These are phyloP conservation scores for Drosophila niveifrons DNA, from an alignment of 2,888 invertebrate genomes.

Conservation along the genomic window DNA sequence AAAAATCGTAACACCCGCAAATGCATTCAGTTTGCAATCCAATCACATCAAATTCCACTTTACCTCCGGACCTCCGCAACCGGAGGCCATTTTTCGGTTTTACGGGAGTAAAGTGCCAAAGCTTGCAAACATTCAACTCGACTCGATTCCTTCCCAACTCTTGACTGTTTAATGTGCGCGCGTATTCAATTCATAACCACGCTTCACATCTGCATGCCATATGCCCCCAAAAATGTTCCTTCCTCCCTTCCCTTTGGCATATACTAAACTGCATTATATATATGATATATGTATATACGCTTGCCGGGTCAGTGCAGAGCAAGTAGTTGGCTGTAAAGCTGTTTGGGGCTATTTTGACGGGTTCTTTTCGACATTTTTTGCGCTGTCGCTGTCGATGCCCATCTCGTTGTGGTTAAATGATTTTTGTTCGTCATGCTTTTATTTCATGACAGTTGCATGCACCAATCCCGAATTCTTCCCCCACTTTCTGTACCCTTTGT, in stretches of 20 bases:
- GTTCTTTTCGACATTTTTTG: constrained; percentile 1
- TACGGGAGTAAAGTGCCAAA: constrained; percentile 1
- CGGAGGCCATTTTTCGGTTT: constrained; percentile 22
- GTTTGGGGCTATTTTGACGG: constrained; percentile 38
- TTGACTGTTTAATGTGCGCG: constrained; percentile 68
- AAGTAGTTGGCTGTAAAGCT: constrained; percentile 39
- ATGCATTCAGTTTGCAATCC: constrained; percentile 69
- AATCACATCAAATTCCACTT: constrained; percentile 80
- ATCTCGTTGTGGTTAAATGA: constrained; percentile 71
- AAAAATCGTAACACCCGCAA: constrained; percentile 57
- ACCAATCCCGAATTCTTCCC: not conserved
- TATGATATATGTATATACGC: not conserved
- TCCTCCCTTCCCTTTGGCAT: not conserved
- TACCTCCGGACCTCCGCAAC: constrained; percentile 19
- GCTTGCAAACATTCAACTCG: not conserved
- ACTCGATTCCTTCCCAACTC: constrained; percentile 23
- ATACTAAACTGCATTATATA: not conserved
- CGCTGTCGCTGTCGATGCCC: constrained; percentile 15
- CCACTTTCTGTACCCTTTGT: not conserved
- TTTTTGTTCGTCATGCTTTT: constrained; percentile 55
- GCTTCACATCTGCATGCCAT: constrained; percentile 40
- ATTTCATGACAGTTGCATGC: constrained; percentile 31
- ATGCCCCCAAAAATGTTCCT: not conserved
- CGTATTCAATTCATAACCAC: constrained; percentile 77
- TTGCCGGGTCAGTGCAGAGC: constrained; percentile 32